Conservation (phyloP, 2,888 invertebrate species). For the Pyrgus malvae region DNA sequence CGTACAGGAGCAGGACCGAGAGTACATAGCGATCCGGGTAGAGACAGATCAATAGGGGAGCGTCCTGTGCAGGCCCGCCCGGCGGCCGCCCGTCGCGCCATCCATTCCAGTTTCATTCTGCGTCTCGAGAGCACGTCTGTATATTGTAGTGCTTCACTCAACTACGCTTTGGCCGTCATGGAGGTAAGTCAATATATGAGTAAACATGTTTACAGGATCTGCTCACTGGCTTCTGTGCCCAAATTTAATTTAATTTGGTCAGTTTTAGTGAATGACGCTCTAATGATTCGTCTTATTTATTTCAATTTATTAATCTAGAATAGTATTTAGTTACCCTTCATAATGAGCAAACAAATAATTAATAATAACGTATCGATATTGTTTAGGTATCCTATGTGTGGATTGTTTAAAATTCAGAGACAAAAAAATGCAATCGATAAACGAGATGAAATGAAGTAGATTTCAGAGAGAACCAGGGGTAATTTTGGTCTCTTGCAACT, state of each 20-base stretch:
- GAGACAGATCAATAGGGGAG: constrained; percentile 66
- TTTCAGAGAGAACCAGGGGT: constrained; percentile 9
- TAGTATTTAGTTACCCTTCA: too few relatives aligned
- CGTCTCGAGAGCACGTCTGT: constrained; percentile 35
- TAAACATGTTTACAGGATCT: too few relatives aligned
- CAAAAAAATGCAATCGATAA: constrained; percentile 14
- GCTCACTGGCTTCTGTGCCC: too few relatives aligned
- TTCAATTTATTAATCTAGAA: too few relatives aligned
- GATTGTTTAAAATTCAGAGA: not conserved
- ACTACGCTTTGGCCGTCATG: constrained; percentile 37
- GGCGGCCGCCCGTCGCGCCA: constrained; percentile 32
- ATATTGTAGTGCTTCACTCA: not conserved
- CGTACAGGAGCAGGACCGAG: constrained; percentile 49
- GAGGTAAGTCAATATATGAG: constrained; percentile 44
- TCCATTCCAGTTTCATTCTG: constrained; percentile 40
- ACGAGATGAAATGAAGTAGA: constrained; percentile 1
- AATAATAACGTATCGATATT: too few relatives aligned
- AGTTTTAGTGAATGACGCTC: too few relatives aligned
- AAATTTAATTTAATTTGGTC: too few relatives aligned
- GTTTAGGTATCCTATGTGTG: too few relatives aligned
- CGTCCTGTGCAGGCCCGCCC: constrained; percentile 50
- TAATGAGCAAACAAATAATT: too few relatives aligned
- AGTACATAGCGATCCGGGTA: constrained; percentile 52
- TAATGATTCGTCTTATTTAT: too few relatives aligned
- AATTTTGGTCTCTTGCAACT: not conserved